Evolutionary conservation across 1,140 invertebrate species (phyloP), one percentile per base, ranked within the genome.

Genomic region (Batillaria attramentaria): DNA sequence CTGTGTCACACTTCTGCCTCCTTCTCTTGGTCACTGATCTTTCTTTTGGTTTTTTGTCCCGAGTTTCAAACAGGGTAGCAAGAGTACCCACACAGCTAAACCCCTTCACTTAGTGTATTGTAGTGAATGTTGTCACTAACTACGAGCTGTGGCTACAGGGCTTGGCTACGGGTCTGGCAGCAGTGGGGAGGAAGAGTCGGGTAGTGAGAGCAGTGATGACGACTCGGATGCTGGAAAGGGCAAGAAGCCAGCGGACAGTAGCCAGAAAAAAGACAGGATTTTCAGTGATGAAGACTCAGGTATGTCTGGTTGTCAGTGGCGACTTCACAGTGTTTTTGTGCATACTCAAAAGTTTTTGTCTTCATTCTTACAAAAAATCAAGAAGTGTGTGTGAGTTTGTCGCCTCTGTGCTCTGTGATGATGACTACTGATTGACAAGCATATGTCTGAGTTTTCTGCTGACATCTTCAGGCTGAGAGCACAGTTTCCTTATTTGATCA

Each of bases 111-210:
- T n/a, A n/a, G n/a, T n/a, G n/a, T n/a, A n/a, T n/a, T n/a, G n/a
- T n/a, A n/a, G n/a, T n/a, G n/a, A n/a, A n/a, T n/a, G n/a, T n/a
- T n/a, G n/a, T n/a, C n/a, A n/a, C n/a, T n/a, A n/a, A n/a, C n/a
- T 6, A 35, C 28, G 28, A 35, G n/a, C 33, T 43, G 5, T 70
- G 39, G 43, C 20, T 0, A 8, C 84, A 89, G 88, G 87, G 68
- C 70, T 86, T 76, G 88, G 88, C 42, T 89, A 88, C 83, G 88
- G 85, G 35, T 83, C 81, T 54, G 86, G 80, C 37, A 87, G 84
- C 84, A 39, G 39, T 35, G 24, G 28, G 62, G 73, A 75, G 69
- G 85, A 85, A 0, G 72, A 78, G 4, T 77, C 62, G 46, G 83
- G 80, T 10, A 78, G 79, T 1, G 60, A 81, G 41, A 74, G 60